These are phyloP conservation scores for Lagenorhynchus albirostris DNA, from an alignment of 2,113 vertebrate species.

Conservation along the genomic window DNA sequence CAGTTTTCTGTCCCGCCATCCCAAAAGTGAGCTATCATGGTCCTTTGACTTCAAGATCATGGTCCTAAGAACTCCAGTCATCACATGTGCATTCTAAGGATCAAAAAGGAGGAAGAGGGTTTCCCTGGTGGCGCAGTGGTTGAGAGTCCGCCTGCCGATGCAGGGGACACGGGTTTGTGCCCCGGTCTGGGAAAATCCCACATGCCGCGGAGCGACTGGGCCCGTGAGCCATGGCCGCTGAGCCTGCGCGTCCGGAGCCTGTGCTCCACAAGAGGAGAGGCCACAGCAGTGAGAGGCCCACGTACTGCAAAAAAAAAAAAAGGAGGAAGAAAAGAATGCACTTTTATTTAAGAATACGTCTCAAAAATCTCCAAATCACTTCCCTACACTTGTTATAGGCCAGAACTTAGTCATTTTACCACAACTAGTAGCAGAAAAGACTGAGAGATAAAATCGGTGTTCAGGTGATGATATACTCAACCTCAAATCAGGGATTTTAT, in stretches of 20 bases:
- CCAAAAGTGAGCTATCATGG: neutral
- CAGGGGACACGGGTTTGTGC: too few species aligned
- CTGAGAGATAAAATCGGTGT: neutral
- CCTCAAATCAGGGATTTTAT: neutral
- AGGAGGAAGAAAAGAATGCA: neutral
- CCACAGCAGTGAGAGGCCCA: too few species aligned
- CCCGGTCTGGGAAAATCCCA: too few species aligned
- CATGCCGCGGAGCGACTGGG: fast-evolving
- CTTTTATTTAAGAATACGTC: neutral
- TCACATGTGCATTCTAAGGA: neutral
- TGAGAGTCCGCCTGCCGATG: too few species aligned
- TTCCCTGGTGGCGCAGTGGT: too few species aligned
- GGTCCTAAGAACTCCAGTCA: neutral
- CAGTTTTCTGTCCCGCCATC: neutral
- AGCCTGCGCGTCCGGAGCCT: too few species aligned
- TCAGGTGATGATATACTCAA: neutral
- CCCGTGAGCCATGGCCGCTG: too few species aligned
- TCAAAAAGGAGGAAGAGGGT: neutral
- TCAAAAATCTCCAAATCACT: neutral
- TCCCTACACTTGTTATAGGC: neutral
- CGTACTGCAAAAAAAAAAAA: neutral
- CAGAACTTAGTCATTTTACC: neutral
- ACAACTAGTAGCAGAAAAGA: neutral
- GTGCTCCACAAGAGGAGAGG: too few species aligned
- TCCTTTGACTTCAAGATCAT: neutral